Evolutionary conservation across 2,797 vertebrate genomes (phyloP), one percentile per base, ranked within the genome.

Genomic region (Sebastes flavidus): DNA sequence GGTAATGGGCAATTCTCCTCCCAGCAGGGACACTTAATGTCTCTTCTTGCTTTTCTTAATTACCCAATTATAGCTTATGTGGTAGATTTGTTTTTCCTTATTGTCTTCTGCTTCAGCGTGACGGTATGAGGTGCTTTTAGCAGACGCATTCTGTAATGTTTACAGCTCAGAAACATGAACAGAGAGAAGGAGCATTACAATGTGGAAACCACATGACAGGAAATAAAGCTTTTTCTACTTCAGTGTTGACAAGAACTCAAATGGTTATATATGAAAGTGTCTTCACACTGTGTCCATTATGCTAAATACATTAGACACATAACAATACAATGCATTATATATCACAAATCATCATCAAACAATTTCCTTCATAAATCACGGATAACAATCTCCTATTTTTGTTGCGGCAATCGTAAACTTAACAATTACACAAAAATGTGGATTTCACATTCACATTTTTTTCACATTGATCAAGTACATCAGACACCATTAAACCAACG

Each of bases 1-100:
- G 82, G 80, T 94, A 95, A 95, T 94, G 90, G 94, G 58, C 83
- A 82, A 90, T 93, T 91, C 90, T 84, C 85, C 81, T 89, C 88
- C 91, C 89, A 91, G 92, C 87, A 90, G 90, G 82, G 74, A 82
- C 89, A 87, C 80, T 90, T 86, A 94, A 94, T 82, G 90, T 89
- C 87, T 92, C 91, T 90, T 93, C 85, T 87, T 68, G 82, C 80
- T 91, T 88, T 91, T 88, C 85, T 83, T 93, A 92, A 95, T 94
- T 88, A 94, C 82, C 92, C 90, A 92, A 92, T 95, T 92, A 93
- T 87, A 89, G 89, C 90, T 83, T 87, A 82, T 87, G 87, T 65
- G 72, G 79, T 77, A 88, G 72, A 90, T 91, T 90, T 90, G 87
- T 92, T 89, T 92, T 86, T 82, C 75, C 80, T 80, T 59, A 80